Base-by-base conservation (phyloP, 2,888 invertebrate genomes). In the Acanthosepion lycidas region DNA sequence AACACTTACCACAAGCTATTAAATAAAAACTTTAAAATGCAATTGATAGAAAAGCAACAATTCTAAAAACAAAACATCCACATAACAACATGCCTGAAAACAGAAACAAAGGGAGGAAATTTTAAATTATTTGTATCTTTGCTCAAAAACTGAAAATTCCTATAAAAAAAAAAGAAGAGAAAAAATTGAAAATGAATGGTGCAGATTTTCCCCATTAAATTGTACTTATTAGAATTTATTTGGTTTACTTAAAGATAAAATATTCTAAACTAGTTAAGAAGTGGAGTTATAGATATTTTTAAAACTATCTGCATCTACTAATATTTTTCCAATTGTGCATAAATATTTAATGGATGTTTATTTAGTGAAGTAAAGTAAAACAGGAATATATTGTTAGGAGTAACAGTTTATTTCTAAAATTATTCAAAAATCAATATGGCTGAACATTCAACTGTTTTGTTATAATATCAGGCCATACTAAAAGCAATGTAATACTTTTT, bases 61-160 rank as follows among this genome's bases (percentile, higher is more conserved):
- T n/a, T n/a, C n/a, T 78, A n/a, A 78, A 78, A 78, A 78, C n/a
- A 78, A 78, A 78, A 78, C 78, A 78, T 78, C 12, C n/a, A n/a
- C 12, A n/a, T 78, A 5, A 78, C 78, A 28, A 78, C 15, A 78
- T 78, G 78, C n/a, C 18, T n/a, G 9, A 78, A 78, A 78, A 49
- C 12, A 15, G 23, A 92, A 15, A 28, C 26, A 92, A 48, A 51
- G 9, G 48, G 5, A 23, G 23, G 92, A 92, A 28, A 51, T 12
- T 91, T 33, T 42, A 91, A 91, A 91, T 91, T 91, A 33, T 42
- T 20, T 91, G 91, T 23, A 33, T 23, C 2, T 33, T 91, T 42
- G n/a, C 91, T 91, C 33, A 42, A 20, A 78, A 92, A 92, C 4
- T 6, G 26, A 92, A 92, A 26, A n/a, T 9, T 4, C 3, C 9